Percentiles rank a stretch among this genome's conserved stretches.
These are phyloP conservation scores for Myrmophylax atrothorax DNA, from an alignment of 2,113 vertebrate genomes.

Conservation along the genomic window DNA sequence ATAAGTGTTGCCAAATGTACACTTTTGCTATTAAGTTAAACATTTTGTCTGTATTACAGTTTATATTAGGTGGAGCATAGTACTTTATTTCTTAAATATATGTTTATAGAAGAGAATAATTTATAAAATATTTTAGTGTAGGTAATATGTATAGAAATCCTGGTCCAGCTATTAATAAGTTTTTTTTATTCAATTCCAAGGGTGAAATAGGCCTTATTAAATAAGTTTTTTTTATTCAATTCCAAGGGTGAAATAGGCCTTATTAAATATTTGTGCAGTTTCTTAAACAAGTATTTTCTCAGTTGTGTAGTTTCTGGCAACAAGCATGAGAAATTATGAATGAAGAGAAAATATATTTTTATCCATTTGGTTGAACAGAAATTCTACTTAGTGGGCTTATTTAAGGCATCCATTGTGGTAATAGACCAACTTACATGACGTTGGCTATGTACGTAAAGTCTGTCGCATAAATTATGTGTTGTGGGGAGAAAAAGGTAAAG, in stretches of 20 bases:
- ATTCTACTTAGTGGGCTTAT: background rate
- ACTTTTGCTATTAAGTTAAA: background rate
- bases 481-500: background rate
- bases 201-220: background rate
- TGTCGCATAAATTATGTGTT: background rate
- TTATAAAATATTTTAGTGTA: background rate
- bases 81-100: background rate
- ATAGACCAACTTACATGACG: background rate
- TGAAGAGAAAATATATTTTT: background rate
- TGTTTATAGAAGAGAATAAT: background rate
- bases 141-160: background rate
- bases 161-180: background rate
- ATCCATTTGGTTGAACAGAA: background rate
- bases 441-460: background rate
- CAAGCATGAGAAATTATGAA: background rate
- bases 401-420: rapidly evolving
- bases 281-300: background rate
- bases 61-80: background rate
- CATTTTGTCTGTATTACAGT: background rate
- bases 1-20: background rate
- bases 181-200: background rate
- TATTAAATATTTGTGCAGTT: background rate
- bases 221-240: background rate
- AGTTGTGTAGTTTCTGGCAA: background rate
- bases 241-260: background rate